Evolutionary conservation across 2,113 vertebrate genomes (phyloP), one percentile per base, ranked within the genome.

Genomic region (Delphinus delphis): DNA sequence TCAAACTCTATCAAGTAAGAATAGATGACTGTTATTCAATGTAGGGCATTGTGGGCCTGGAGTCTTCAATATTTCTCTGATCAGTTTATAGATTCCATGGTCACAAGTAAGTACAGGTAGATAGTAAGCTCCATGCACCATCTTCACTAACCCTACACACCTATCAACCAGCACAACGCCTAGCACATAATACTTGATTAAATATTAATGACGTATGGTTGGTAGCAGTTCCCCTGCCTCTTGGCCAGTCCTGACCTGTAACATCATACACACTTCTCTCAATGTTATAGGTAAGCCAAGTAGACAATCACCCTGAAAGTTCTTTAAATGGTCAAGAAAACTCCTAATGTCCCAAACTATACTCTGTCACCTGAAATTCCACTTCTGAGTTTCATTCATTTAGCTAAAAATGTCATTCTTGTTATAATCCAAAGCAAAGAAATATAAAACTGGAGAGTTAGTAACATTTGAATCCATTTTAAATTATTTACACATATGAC

Each of bases 321-420:
- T 71, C 20, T 79, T 82, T 53, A 74, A 89, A 93, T 38, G 62
- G 2, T 31, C 20, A 38, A 67, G 28, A 79, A 94, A 90, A 67
- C 18, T 31, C 21, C 4, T 70, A 31, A 31, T 85, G 25, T 53
- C 38, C 31, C 58, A 91, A 80, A 70, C n/a, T 71, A 53, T 47
- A 90, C 2, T 63, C 88, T 38, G 84, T 87, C 38, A 85, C 26
- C 33, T 5, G 25, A 67, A 94, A 89, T 73, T 83, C 6, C 9
- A 67, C 31, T 81, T 96, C 60, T 44, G 94, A 79, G 8, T 68
- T 68, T 67, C n/a, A 70, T 79, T 93, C 21, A 47, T 36, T 97
- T 93, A 88, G 47, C 14, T 77, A 82, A 92, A 92, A 95, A 65
- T 89, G 3, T 62, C 14, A 58, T 33, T 70, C 28, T 74, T 93